Evolutionary conservation across 2,797 vertebrate genomes (phyloP).

Genomic region (Cirrhinus mrigala): DNA sequence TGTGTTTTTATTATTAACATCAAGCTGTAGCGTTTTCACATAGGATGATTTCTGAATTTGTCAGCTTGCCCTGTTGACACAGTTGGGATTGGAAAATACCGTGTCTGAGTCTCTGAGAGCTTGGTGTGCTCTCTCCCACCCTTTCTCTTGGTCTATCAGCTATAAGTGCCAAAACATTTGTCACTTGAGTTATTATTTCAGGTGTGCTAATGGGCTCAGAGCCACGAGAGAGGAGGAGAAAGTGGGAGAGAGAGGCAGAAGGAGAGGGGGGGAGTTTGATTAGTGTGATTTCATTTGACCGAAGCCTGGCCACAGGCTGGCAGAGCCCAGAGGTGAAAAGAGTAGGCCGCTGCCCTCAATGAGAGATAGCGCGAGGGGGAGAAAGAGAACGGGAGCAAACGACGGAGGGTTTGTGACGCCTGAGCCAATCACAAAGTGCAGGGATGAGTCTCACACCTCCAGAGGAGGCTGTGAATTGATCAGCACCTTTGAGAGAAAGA

Average conservation of each 20-base stretch:
- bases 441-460: slow-evolving; percentile 77
- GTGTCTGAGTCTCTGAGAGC: slow-evolving; percentile 59
- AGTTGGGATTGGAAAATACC: slow-evolving; percentile 62
- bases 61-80: slow-evolving; percentile 68
- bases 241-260: slow-evolving; percentile 57
- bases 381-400: slow-evolving; percentile 61
- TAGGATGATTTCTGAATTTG: slow-evolving; percentile 64
- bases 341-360: slow-evolving; percentile 55
- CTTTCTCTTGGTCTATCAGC: slow-evolving; percentile 63
- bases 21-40: slow-evolving; percentile 67
- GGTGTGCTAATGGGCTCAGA: slow-evolving; percentile 83
- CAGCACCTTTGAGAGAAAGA: slow-evolving; percentile 78
- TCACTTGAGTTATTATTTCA: slow-evolving; percentile 80
- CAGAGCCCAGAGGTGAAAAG: slow-evolving; percentile 61
- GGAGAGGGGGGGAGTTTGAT: slow-evolving; percentile 53
- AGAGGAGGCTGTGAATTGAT: slow-evolving; percentile 84
- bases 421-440: slow-evolving; percentile 68
- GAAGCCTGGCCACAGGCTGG: slow-evolving; percentile 58
- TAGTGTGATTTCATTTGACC: slow-evolving; percentile 58
- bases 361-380: slow-evolving; percentile 58
- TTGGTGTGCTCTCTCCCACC: slow-evolving; percentile 42
- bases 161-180: slow-evolving; percentile 69
- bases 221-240: slow-evolving; percentile 64
- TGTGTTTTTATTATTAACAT: slow-evolving; percentile 12
- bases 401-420: slow-evolving; percentile 52